These are phyloP conservation scores for Rhadinocentrus ornatus DNA, from an alignment of 2,797 vertebrate species.

Conservation along the genomic window DNA sequence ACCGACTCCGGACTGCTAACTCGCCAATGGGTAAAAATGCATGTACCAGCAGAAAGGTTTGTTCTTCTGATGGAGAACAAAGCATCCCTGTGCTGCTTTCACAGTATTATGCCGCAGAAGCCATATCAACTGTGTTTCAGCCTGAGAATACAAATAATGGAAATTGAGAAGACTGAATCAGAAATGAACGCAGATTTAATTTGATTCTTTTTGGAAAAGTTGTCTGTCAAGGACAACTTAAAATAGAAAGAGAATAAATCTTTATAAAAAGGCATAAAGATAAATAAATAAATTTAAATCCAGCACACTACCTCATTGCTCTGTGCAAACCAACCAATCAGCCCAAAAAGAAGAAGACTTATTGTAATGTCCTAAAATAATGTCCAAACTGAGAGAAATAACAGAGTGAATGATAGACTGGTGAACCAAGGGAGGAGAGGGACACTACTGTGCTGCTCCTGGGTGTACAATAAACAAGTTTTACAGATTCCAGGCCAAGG, in stretches of 20 bases:
- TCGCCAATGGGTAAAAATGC: constrained; percentile 30
- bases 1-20: not conserved
- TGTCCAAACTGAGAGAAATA: too few relatives aligned
- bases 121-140: constrained; percentile 11
- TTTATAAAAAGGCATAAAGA: not conserved
- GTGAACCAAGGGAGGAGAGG: too few relatives aligned
- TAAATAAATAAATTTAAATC: constrained; percentile 11
- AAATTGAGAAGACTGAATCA: constrained; percentile 6
- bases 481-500: too few relatives aligned
- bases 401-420: too few relatives aligned
- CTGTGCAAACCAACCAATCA: too few relatives aligned
- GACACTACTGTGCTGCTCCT: too few relatives aligned
- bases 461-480: too few relatives aligned
- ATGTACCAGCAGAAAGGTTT: constrained; percentile 28
- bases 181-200: constrained; percentile 24
- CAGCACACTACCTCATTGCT: not conserved
- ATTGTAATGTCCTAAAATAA: too few relatives aligned
- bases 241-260: not conserved
- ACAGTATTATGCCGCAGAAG: not conserved
- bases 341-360: too few relatives aligned
- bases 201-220: constrained; percentile 6
- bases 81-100: not conserved
- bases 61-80: constrained; percentile 32
- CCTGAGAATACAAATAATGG: constrained; percentile 15
- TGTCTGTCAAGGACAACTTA: not conserved